Evolutionary conservation across 2,888 invertebrate species (phyloP), one percentile per base, ranked within the genome.

Genomic region (Papilio gigon): DNA sequence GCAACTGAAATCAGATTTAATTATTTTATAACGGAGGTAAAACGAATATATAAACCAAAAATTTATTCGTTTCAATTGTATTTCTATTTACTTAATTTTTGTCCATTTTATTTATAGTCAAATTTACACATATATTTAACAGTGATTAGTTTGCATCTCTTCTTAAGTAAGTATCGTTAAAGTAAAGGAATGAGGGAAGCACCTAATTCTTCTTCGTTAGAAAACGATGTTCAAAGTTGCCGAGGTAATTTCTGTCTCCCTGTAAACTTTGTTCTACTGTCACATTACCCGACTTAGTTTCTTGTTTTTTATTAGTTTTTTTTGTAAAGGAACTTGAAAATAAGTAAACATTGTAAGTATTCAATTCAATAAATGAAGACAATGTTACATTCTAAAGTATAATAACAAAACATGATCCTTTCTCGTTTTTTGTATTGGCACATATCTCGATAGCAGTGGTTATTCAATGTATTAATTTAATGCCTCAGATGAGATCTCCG

Each of bases 241-340:
- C 82, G 78, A 77, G 85, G 85, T 90, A 90, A 91, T 91, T 92
- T 88, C 89, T 89, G 90, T 90, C 89, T 89, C 88, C 86, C 87
- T 88, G 80, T 78, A 86, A 56, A 90, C 86, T 89, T 90, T 89
- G 89, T 90, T 88, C 90, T 86, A 89, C 89, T 89, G 89, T 90
- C 87, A 90, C 89, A 88, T 88, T 90, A 90, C 85, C 83, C 83
- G 81, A 87, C 82, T 88, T 90, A 87, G 90, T 90, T 90, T 90
- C 89, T 90, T 86, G 86, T 87, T 79, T 84, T 86, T 88, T 87
- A 79, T 78, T 78, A 80, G 85, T 81, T 86, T 86, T 84, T 84
- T 83, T 84, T 84, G 84, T 81, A 47, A 70, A 72, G 73, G 71
- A 63, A 69, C 67, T 20, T 2, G 11, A 44, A 9, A 1, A n/a